Evolutionary conservation across 1,140 invertebrate genomes (phyloP).

Genomic region (Tetramorium alpestre): DNA sequence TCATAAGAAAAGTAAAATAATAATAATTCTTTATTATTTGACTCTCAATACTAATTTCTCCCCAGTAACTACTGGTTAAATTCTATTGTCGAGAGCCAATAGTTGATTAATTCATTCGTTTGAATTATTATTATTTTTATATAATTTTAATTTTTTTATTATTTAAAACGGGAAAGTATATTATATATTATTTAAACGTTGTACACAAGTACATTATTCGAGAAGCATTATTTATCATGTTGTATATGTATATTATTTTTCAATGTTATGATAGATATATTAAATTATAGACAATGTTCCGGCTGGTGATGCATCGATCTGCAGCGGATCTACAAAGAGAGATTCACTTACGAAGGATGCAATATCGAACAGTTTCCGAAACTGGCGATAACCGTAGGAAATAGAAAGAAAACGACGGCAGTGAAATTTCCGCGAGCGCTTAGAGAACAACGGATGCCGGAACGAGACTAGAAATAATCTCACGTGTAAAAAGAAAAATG

Average conservation of each 20-base stretch:
- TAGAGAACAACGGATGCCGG: conserved; percentile 12
- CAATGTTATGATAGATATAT: background rate
- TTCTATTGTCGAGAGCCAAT: too few species aligned
- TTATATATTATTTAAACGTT: too few species aligned
- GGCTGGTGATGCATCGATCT: background rate
- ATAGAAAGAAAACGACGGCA: conserved; percentile 32
- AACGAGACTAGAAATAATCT: conserved; percentile 29
- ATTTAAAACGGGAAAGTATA: background rate
- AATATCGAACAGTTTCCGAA: conserved; percentile 24
- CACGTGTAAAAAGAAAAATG: background rate
- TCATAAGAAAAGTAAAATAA: background rate
- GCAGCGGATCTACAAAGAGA: conserved; percentile 2
- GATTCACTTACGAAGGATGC: background rate
- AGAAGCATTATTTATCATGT: conserved; percentile 13
- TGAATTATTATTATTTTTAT: background rate
- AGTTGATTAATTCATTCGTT: too few species aligned
- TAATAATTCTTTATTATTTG: background rate
- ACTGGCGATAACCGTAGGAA: background rate
- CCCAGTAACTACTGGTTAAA: too few species aligned
- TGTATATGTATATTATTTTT: background rate
- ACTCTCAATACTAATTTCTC: too few species aligned
- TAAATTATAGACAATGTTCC: background rate
- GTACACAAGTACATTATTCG: background rate
- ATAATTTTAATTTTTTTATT: background rate
- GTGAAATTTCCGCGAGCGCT: conserved; percentile 34